These are phyloP conservation scores for Eupithecia insigniata DNA, from an alignment of 2,888 invertebrate genomes.

Conservation along the genomic window DNA sequence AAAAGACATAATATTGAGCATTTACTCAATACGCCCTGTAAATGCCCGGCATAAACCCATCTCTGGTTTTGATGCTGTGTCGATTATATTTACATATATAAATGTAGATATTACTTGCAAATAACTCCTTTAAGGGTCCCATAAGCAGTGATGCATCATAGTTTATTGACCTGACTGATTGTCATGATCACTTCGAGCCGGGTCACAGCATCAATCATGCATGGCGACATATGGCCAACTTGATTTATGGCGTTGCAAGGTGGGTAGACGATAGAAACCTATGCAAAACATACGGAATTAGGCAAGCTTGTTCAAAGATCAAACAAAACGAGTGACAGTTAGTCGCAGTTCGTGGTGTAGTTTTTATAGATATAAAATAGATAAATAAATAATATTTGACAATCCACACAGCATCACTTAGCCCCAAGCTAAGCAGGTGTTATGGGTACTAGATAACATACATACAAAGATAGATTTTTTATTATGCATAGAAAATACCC, in stretches of 20 bases:
- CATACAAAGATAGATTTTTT: too few species aligned
- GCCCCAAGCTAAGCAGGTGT: too few species aligned
- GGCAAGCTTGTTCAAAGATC: not conserved
- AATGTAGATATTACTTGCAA: not conserved
- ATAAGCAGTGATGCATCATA: conserved; percentile 17
- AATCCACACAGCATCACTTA: too few species aligned
- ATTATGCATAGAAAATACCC: too few species aligned
- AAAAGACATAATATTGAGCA: too few species aligned
- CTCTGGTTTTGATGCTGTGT: not conserved
- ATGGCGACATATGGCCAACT: conserved; percentile 27
- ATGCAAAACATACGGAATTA: not conserved
- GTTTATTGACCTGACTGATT: conserved; percentile 28
- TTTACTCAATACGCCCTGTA: too few species aligned
- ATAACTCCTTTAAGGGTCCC: not conserved
- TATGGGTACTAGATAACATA: too few species aligned
- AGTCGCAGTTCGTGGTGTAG: not conserved
- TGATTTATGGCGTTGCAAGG: conserved; percentile 28
- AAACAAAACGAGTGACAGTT: not conserved
- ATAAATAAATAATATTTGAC: too few species aligned
- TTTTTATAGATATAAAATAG: too few species aligned
- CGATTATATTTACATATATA: not conserved
- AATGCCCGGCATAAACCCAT: too few species aligned
- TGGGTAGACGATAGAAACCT: not conserved
- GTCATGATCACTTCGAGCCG: conserved; percentile 19
- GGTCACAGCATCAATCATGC: conserved; percentile 29